phyloP scores from a whole-genome alignment of 2,888 invertebrate genomes.

The Lypha dubia region DNA sequence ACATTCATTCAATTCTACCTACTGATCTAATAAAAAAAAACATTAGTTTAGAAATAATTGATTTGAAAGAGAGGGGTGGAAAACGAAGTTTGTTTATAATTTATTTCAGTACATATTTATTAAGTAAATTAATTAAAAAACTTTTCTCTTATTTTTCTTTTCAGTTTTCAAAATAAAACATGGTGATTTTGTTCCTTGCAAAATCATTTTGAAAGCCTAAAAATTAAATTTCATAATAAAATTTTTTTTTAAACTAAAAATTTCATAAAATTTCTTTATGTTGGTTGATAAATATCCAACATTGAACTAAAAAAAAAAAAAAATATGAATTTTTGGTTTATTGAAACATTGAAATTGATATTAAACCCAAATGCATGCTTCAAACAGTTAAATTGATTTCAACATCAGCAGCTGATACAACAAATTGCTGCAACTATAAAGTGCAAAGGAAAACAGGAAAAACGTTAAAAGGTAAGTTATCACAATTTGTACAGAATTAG shows the following conservation, averaged over 20 bases:
- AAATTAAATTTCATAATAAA: conserved; percentile 4
- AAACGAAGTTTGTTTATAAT: neutral
- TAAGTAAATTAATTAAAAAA: neutral
- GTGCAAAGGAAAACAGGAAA: conserved; percentile 17
- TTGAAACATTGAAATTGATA: conserved; percentile 50
- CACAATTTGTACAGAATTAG: too few species aligned
- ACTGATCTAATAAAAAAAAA: neutral
- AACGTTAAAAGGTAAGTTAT: conserved; percentile 64
- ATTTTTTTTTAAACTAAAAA: conserved; percentile 33
- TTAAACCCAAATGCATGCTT: conserved; percentile 59
- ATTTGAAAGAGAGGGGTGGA: neutral
- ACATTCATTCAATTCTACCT: neutral
- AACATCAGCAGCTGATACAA: conserved; percentile 39
- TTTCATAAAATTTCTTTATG: conserved; percentile 37
- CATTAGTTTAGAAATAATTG: neutral
- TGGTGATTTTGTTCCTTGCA: conserved; percentile 65
- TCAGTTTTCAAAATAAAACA: conserved; percentile 69
- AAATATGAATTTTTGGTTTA: conserved; percentile 64
- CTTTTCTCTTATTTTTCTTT: conserved; percentile 29
- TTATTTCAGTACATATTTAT: neutral
- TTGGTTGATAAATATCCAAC: conserved; percentile 31
- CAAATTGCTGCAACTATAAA: conserved; percentile 24
- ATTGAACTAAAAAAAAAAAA: conserved; percentile 52
- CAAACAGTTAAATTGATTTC: conserved; percentile 52
- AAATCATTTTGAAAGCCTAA: conserved; percentile 70